phyloP scores from a whole-genome alignment of 2,888 invertebrate species.

The Acleris sparsana region DNA sequence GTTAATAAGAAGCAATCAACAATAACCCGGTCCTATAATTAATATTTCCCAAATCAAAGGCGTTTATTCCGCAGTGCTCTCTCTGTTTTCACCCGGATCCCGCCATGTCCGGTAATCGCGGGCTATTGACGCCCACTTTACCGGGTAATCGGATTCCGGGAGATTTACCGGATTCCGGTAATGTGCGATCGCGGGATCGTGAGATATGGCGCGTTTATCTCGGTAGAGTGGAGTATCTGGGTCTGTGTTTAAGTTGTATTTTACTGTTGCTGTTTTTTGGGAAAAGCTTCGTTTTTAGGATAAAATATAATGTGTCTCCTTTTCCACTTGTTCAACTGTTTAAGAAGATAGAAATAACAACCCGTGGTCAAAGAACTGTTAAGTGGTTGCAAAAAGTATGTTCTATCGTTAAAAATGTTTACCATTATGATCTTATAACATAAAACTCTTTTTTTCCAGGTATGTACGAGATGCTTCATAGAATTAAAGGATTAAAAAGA shows the following conservation, averaged over 20 bases:
- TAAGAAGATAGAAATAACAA: no score
- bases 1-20: no score
- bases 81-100: background rate
- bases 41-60: background rate
- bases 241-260: background rate
- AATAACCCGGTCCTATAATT: no score
- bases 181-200: conserved; percentile 25
- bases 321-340: no score
- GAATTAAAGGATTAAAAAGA: conserved; percentile 13
- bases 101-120: conserved; percentile 39
- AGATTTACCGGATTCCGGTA: conserved; percentile 43
- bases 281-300: no score
- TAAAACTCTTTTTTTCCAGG: conserved; percentile 13
- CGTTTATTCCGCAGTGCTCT: background rate
- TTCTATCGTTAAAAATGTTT: no score
- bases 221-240: conserved; percentile 9
- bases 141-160: conserved; percentile 55
- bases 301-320: no score
- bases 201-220: conserved; percentile 29
- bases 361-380: no score
- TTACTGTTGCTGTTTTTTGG: background rate
- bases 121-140: conserved; percentile 52
- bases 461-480: background rate
- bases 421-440: background rate
- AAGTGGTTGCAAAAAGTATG: no score